Evolutionary conservation across 2,888 invertebrate species (phyloP).

Genomic region (Erebia aethiops): DNA sequence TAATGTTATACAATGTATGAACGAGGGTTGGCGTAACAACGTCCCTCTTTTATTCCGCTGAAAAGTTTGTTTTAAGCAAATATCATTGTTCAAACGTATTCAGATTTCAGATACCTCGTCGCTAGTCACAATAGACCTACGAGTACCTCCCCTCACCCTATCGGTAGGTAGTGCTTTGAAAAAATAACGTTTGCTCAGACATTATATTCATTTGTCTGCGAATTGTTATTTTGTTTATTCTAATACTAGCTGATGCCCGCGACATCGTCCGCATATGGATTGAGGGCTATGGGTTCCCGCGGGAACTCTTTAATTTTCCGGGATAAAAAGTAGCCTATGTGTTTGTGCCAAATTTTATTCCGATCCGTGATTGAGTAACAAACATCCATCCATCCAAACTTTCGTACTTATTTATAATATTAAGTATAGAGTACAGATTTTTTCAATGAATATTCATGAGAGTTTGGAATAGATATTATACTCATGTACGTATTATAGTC

Average conservation of each 20-base stretch:
- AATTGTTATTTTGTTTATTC: background rate
- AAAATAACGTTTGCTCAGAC: background rate
- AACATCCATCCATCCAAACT: too few relatives aligned
- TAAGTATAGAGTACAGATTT: too few relatives aligned
- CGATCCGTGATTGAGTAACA: too few relatives aligned
- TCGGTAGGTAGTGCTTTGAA: background rate
- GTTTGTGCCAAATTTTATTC: too few relatives aligned
- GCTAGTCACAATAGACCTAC: background rate
- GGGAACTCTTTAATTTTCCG: too few relatives aligned
- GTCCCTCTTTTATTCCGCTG: slow-evolving; percentile 12
- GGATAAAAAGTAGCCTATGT: too few relatives aligned
- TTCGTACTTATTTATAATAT: too few relatives aligned
- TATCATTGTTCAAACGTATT: slow-evolving; percentile 11
- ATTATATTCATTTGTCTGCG: background rate
- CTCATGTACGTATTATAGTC: too few relatives aligned
- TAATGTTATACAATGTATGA: slow-evolving; percentile 11
- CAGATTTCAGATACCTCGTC: slow-evolving; percentile 5
- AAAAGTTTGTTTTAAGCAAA: slow-evolving; percentile 24
- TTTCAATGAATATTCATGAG: background rate
- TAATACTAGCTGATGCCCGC: background rate
- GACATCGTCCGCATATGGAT: too few relatives aligned
- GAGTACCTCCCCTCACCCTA: slow-evolving; percentile 19
- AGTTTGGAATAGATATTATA: too few relatives aligned
- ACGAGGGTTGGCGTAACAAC: background rate
- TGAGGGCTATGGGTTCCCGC: too few relatives aligned